These are phyloP conservation scores for Cettia cetti DNA, from an alignment of 2,113 vertebrate species.

Conservation along the genomic window DNA sequence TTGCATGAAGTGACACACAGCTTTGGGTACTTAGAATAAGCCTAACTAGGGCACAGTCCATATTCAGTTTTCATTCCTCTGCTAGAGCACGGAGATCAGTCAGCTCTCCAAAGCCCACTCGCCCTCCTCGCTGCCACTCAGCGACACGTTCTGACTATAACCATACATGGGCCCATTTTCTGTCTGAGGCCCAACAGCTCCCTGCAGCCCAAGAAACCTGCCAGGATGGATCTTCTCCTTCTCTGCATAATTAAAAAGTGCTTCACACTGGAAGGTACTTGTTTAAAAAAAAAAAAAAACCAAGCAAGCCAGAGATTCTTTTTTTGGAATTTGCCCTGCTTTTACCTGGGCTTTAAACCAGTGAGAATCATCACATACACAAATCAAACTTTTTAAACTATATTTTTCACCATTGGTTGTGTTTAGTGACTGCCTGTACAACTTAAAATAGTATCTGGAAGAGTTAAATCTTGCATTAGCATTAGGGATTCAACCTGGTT, in stretches of 20 bases:
- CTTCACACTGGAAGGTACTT: background rate
- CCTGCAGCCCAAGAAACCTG: conserved; percentile 2
- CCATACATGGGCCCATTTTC: conserved; percentile 29
- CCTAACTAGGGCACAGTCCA: background rate
- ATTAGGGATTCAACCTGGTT: background rate
- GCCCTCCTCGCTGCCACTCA: background rate
- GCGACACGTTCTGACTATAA: background rate
- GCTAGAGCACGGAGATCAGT: background rate
- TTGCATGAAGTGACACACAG: background rate
- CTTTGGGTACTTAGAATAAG: background rate
- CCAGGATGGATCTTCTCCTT: background rate
- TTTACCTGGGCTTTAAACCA: background rate
- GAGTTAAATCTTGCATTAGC: background rate
- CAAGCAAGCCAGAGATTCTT: background rate
- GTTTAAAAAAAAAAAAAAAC: background rate
- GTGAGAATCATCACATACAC: background rate
- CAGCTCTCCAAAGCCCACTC: conserved; percentile 2
- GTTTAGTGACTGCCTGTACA: background rate
- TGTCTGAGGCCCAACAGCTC: background rate
- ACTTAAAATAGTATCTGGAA: background rate
- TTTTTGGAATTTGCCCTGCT: background rate
- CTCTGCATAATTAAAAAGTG: background rate
- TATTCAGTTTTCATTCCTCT: background rate
- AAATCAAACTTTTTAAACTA: background rate
- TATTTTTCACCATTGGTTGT: background rate